These are phyloP conservation scores for Melanaphis sacchari DNA, from an alignment of 1,140 invertebrate genomes.

Conservation along the genomic window DNA sequence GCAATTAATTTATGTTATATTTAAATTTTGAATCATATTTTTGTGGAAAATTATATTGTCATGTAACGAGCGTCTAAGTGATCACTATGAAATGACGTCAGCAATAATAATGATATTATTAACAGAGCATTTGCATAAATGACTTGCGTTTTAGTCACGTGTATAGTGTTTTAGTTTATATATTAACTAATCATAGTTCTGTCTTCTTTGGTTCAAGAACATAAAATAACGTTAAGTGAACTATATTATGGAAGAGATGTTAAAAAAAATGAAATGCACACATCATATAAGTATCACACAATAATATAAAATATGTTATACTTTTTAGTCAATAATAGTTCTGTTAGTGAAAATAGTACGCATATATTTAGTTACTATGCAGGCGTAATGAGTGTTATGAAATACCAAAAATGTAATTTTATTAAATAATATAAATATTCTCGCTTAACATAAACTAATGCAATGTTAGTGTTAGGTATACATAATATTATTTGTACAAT, in stretches of 20 bases:
- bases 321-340: background rate
- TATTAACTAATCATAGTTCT: conserved; percentile 2
- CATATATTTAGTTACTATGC: background rate
- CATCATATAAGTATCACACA: background rate
- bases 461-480: background rate
- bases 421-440: background rate
- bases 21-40: background rate
- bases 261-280: background rate
- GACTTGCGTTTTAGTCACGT: conserved; percentile 28
- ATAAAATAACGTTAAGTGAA: background rate
- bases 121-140: conserved; percentile 29
- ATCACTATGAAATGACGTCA: conserved; percentile 25
- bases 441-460: background rate
- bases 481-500: background rate
- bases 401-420: conserved; percentile 1
- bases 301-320: background rate
- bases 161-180: background rate
- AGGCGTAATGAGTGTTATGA: background rate
- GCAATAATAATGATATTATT: conserved; percentile 30
- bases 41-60: background rate
- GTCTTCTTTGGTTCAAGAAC: background rate
- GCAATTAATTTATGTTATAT: background rate
- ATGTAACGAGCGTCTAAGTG: background rate
- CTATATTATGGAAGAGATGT: background rate
- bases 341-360: background rate